Base-by-base conservation (phyloP, 2,888 invertebrate genomes). In the Philereme transversata region DNA sequence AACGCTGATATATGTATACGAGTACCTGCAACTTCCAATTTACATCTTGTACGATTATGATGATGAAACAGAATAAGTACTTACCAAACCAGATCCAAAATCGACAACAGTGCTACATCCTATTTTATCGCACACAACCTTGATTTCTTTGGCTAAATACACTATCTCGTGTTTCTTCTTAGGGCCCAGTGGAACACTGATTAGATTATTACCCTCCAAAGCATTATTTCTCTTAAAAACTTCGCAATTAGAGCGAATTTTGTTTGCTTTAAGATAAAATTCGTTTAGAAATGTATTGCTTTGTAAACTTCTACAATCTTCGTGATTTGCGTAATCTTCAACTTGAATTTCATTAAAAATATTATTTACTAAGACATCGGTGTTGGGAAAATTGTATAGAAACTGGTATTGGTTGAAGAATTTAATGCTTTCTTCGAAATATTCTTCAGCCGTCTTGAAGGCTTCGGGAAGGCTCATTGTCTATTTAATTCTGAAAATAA, bases 161-260 rank as follows among this genome's bases (percentile, higher is more conserved):
- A 92, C 70, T 49, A 97, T 95, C 88, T 97, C 97, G 68, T 96
- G 96, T 62, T 91, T 90, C 79, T 97, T 97, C 74, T 97, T 97
- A 0, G 73, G 66, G 67, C 92, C 93, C 53, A 96, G 76, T 9
- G 89, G 86, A 0, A 72, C 83, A 9, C 82, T 70, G 4, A 68
- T 51, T 38, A 58, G 33, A 9, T 48, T 34, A 43, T 38, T 38
- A 11, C 4, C 44, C 48, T 75, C 72, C 33, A 79, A 88, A 80
- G 59, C 62, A 38, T 73, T 63, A 33, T 76, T 69, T 59, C 67
- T 52, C 8, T 35, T 10, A 47, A 38, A 49, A 3, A 6, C 47
- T 9, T 52, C 36, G 43, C 6, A 44, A 9, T n/a, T 5, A 22
- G 40, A 4, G 11, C 43, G 22, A 10, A 60, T 44, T 10, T 34